Conservation (phyloP, 2,113 vertebrate species). For the Apteryx owenii region DNA sequence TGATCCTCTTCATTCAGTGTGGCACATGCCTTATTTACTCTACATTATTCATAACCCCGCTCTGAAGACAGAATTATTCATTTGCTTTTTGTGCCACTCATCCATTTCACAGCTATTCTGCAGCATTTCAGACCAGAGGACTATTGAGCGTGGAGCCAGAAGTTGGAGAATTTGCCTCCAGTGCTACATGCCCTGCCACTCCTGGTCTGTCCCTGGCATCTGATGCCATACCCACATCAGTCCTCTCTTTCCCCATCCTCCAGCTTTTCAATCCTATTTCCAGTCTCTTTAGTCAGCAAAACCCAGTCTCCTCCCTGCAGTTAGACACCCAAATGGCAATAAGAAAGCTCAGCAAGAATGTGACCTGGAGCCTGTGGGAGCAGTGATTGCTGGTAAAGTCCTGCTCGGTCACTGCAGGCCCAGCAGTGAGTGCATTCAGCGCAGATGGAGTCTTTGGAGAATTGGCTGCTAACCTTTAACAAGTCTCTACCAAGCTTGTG, state of each 20-base stretch:
- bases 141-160: not conserved
- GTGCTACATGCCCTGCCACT: not conserved
- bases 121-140: not conserved
- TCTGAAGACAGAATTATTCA: not conserved
- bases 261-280: not conserved
- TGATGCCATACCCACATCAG: not conserved
- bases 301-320: not conserved
- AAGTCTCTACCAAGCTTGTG: not conserved
- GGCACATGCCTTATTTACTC: not conserved
- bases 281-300: not conserved
- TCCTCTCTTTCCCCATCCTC: not conserved
- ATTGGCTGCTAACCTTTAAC: not conserved
- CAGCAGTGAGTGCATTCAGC: not conserved
- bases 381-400: not conserved
- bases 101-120: not conserved
- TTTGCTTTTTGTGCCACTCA: not conserved
- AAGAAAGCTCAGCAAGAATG: not conserved
- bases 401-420: not conserved
- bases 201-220: accelerated
- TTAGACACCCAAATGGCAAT: not conserved
- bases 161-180: not conserved
- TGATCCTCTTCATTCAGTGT: not conserved
- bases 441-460: not conserved
- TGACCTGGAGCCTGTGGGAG: not conserved
- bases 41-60: not conserved